phyloP scores from a whole-genome alignment of 2,113 vertebrate species.

The Aphyosemion australe region DNA sequence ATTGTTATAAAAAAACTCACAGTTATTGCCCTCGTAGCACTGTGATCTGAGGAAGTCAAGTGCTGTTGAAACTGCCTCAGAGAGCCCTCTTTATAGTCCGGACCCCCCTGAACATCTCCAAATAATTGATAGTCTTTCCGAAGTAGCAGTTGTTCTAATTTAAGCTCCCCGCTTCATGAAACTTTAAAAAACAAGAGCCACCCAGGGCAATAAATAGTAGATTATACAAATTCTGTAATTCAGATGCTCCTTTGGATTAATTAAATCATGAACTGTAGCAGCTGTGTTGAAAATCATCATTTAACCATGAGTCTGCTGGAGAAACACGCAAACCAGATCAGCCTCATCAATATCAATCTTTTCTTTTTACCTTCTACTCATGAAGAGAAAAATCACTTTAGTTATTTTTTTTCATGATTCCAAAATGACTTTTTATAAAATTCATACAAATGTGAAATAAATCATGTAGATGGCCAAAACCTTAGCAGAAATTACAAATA shows the following conservation, averaged over 20 bases:
- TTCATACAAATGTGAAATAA: background rate
- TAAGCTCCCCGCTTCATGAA: constrained; percentile 11
- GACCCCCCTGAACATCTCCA: constrained; percentile 21
- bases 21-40: constrained; percentile 8
- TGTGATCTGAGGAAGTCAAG: constrained; percentile 27
- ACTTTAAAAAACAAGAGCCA: constrained; percentile 10
- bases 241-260: background rate
- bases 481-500: background rate
- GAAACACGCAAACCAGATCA: background rate
- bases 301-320: background rate
- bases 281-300: background rate
- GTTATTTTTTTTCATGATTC: background rate
- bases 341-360: background rate
- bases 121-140: constrained; percentile 10
- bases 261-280: background rate
- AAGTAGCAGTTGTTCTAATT: constrained; percentile 27
- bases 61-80: constrained; percentile 26
- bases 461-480: background rate
- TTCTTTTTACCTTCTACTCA: background rate
- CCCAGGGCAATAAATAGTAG: background rate
- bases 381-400: background rate
- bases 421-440: background rate
- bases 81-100: constrained; percentile 20
- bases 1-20: too few relatives aligned
- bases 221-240: constrained; percentile 17